Evolutionary conservation across 2,113 vertebrate species (phyloP).

Genomic region (Myrmecobius fasciatus): DNA sequence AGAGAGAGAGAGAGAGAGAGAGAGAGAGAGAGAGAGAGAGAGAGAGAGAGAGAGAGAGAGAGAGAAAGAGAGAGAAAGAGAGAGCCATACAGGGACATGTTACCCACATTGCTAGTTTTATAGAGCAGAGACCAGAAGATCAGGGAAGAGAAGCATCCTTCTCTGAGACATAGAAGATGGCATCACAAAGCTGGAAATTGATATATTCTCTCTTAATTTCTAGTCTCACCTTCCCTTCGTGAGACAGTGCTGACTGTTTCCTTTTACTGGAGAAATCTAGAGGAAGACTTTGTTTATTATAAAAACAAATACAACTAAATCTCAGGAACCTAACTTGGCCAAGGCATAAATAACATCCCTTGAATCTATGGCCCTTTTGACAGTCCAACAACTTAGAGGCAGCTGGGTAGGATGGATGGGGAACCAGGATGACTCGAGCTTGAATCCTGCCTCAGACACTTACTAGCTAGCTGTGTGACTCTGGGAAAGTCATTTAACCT

Average conservation of each 20-base stretch:
- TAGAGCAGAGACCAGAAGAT: neutral
- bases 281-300: constrained; percentile 4
- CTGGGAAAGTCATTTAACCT: neutral
- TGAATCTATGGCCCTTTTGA: neutral
- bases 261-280: neutral
- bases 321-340: neutral
- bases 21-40: no score
- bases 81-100: neutral
- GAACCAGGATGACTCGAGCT: neutral
- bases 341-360: neutral
- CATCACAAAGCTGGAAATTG: neutral
- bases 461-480: neutral
- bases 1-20: no score
- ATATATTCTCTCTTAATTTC: neutral
- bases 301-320: neutral
- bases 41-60: neutral
- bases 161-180: neutral
- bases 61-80: neutral
- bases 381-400: constrained; percentile 4
- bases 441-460: neutral
- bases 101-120: constrained; percentile 15
- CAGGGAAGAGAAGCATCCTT: constrained; percentile 15
- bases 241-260: neutral
- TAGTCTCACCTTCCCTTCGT: neutral
- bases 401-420: neutral